Base-by-base conservation (phyloP, 2,888 invertebrate species). In the Asteroscopus sphinx region DNA sequence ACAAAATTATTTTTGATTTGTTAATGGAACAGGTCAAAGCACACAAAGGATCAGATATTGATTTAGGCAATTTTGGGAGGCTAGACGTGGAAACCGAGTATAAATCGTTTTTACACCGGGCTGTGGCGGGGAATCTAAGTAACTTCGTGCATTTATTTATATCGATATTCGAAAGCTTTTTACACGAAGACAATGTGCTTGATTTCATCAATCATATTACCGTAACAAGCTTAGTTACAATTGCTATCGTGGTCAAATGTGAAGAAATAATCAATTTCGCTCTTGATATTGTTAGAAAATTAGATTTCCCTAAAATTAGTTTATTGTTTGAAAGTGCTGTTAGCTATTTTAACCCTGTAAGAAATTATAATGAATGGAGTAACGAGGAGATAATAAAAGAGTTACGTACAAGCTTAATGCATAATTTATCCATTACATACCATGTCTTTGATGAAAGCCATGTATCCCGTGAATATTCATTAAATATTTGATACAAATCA, bases 221-320 rank as follows among this genome's bases (percentile, higher is more conserved):
- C 0, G 6, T 6, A 13, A 32, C 12, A 0, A 13, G 6, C n/a
- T 12, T 32, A 3, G 2, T 32, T 32, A n/a, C 6, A 12, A 32
- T 13, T n/a, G 12, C 12, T 12, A 3, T 32, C 6, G 3, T 6
- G 1, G 32, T 6, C 1, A 12, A 32, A 12, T n/a, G n/a, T 13
- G 9, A 32, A 2, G 32, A 21, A 5, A 8, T 25, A 1, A 2
- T 49, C 4, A 15, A 1, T 8, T 40, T 15, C 32, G 15, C 32
- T 1, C 13, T 49, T n/a, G 49, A 49, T 9, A 9, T 32, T n/a
- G 25, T 49, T 3, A 33, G 41, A 25, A 40, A 33, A 25, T 21
- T 40, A 6, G 41, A 49, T 33, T 13, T 15, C 8, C n/a, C 21
- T 3, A 40, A 40, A 21, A 15, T 32, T n/a, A 12, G 1, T 0